Base-by-base conservation (phyloP, 92 coral and sea anemone genomes). In the Phenganax marumi region DNA sequence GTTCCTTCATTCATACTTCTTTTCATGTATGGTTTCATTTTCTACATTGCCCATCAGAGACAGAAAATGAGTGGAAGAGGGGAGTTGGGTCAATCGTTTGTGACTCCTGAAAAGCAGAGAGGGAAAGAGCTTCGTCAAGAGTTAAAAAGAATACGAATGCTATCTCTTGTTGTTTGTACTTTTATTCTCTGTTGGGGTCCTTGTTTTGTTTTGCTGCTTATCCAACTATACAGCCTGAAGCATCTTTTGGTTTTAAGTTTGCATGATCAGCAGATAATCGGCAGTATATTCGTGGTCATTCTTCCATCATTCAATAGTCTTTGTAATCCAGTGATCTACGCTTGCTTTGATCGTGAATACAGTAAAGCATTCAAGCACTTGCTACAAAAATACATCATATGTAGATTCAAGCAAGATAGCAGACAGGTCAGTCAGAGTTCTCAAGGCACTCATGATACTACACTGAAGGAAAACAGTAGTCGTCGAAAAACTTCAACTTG, bases 141-240 rank as follows among this genome's bases (percentile, higher is more conserved):
- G 85, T 91, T 92, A 71, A 95, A 95, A 68, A 97, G 96, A 10
- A 89, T 97, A 43, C 91, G 93, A 53, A 91, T 97, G 50, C 82
- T 95, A 0, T 90, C 96, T 0, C 85, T 95, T 0, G 98, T 95
- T 10, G 85, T 95, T 26, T 89, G 91, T 22, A 89, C 98, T 18
- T 95, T 95, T 68, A 91, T 93, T 22, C 60, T 95, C 0, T 95
- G 98, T 53, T 95, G 98, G 98, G 89, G 85, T 14, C 98, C 98
- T 18, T 92, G 89, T 68, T 95, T 95, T 82, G 78, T 92, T 54
- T 62, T 89, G 47, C 91, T 90, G 78, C 87, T 93, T 12, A 76
- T 88, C 11, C 19, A 81, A 3, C 90, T 87, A 76, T 93, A 95
- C 81, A 73, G 90, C 10, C 49, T 18, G 10, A 3, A 60, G 12